phyloP scores from a whole-genome alignment of 2,113 vertebrate species.

The Sapajus apella region DNA sequence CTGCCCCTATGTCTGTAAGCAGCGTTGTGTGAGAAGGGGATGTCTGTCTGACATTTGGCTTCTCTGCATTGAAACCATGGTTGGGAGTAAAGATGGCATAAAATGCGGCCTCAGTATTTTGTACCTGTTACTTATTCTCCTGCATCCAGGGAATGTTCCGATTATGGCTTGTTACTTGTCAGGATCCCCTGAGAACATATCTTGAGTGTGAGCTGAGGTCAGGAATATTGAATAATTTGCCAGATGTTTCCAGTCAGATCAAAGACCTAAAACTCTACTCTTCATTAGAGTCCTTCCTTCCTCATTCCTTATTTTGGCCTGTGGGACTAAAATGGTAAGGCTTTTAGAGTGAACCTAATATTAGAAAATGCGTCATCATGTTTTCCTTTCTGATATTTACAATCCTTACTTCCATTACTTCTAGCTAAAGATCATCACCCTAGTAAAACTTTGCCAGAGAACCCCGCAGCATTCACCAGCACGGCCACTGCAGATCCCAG shows the following conservation, averaged over 20 bases:
- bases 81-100: too few species aligned
- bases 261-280: background rate
- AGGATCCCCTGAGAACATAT: background rate
- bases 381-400: slow-evolving; percentile 70
- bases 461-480: background rate
- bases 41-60: background rate
- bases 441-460: slow-evolving; percentile 28
- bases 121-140: background rate
- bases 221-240: background rate
- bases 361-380: slow-evolving; percentile 49
- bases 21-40: background rate
- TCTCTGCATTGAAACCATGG: background rate
- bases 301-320: background rate
- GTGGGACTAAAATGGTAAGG: slow-evolving; percentile 10
- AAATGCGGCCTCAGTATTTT: background rate
- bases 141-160: background rate
- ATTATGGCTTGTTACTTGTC: background rate
- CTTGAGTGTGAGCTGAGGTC: too few species aligned
- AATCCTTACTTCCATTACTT: slow-evolving; percentile 56
- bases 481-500: background rate
- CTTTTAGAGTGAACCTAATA: slow-evolving; percentile 37
- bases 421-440: slow-evolving; percentile 49
- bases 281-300: background rate
- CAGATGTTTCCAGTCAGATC: background rate
- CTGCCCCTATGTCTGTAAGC: background rate